Evolutionary conservation across 2,113 vertebrate species (phyloP), one percentile per base, ranked within the genome.

Genomic region (Gyps fulvus): DNA sequence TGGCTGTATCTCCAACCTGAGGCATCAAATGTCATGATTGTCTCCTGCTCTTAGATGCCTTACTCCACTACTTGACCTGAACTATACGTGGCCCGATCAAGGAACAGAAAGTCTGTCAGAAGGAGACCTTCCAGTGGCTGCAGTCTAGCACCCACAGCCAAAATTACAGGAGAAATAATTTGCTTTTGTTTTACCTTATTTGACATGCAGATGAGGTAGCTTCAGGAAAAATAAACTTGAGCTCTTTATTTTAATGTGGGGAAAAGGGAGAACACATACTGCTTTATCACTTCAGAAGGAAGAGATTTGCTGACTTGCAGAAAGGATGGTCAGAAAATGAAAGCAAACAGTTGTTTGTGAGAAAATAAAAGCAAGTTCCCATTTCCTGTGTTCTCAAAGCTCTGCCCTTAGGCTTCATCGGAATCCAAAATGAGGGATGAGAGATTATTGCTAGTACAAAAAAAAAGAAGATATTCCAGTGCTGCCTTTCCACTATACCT

Each of bases 351-450:
- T 36, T 72, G 18, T 42, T 69, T 34, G 40, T 52, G 42, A 91
- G 54, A 83, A 85, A 92, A 70, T 83, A 80, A 63, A 86, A 78
- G 21, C 65, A 45, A 70, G 23, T 36, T 40, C n/a, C 32, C 34
- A 70, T 78, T 96, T 89, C 81, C 78, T 67, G 25, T 72, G 50
- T 23, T 90, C 52, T 71, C 2, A 0, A 74, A 74, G 42, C 21
- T 79, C 32, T 95, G 58, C 65, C 45, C 38, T 66, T 59, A 34
- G 11, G 25, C 1, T 3, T 43, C 32, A 74, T 16, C 0, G 0
- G 65, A 85, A 85, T 85, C 9, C 50, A 92, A 70, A 89, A 82
- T 31, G 27, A 95, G 16, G 7, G 26, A 62, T 3, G 5, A 70
- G 34, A 42, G 32, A 67, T 29, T 52, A 50, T 31, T 65, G 17